Evolutionary conservation across 2,888 invertebrate genomes (phyloP).

Genomic region (Cephus spinipes): DNA sequence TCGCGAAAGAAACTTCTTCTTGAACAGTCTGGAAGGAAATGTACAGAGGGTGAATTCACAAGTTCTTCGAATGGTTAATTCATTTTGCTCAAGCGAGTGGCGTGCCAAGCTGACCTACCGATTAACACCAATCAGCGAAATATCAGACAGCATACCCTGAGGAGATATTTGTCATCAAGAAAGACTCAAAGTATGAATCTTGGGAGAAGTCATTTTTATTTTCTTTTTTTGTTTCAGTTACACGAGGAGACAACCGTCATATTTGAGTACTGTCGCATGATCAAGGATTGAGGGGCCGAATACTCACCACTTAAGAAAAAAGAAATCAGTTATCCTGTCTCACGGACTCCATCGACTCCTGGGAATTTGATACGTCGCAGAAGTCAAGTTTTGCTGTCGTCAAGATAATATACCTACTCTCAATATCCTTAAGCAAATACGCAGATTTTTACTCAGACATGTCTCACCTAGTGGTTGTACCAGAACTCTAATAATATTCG

Average conservation of each 20-base stretch:
- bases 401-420: background rate
- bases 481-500: background rate
- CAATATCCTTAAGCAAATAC: background rate
- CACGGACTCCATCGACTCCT: background rate
- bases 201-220: background rate
- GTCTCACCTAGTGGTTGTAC: background rate
- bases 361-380: background rate
- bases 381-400: background rate
- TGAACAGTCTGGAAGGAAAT: background rate
- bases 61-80: constrained; percentile 7
- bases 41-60: background rate
- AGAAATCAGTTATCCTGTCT: background rate
- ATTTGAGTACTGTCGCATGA: constrained; percentile 11
- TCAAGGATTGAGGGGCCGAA: background rate
- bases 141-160: constrained; percentile 30
- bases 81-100: constrained; percentile 32
- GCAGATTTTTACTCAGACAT: background rate
- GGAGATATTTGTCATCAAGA: constrained; percentile 9
- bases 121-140: constrained; percentile 56
- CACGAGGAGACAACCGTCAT: constrained; percentile 14
- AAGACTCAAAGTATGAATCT: background rate
- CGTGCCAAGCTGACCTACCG: constrained; percentile 46
- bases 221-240: constrained; percentile 13
- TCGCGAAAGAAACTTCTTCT: background rate
- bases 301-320: background rate